Conservation (phyloP, 1,140 invertebrate species). For the Heliconius eleuchia region DNA sequence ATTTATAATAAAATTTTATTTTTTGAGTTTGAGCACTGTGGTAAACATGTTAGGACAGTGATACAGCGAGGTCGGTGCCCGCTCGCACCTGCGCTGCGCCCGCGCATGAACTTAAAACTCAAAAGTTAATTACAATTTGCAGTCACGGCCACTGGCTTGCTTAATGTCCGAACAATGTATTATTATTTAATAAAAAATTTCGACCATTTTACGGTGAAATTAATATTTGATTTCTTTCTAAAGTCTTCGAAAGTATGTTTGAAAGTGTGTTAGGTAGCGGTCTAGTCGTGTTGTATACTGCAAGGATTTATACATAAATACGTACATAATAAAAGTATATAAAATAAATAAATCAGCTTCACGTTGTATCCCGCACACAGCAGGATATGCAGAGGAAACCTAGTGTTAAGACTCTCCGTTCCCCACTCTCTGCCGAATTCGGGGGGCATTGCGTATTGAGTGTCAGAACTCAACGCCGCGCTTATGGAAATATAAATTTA, state of each 20-base stretch:
- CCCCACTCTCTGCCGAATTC: too few species aligned
- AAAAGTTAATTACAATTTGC: conserved; percentile 67
- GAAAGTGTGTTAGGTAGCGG: conserved; percentile 11
- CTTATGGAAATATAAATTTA: too few species aligned
- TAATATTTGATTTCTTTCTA: conserved; percentile 16
- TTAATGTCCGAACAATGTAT: conserved; percentile 58
- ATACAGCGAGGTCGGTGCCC: conserved; percentile 7
- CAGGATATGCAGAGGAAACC: too few species aligned
- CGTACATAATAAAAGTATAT: too few species aligned
- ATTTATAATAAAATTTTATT: background rate
- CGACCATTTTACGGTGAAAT: conserved; percentile 19
- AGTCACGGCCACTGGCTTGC: conserved; percentile 69
- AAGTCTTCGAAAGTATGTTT: background rate
- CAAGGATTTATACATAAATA: background rate
- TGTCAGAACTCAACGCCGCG: too few species aligned
- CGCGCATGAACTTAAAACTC: conserved; percentile 22
- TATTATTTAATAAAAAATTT: conserved; percentile 38
- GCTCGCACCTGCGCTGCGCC: conserved; percentile 26
- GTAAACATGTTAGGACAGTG: background rate
- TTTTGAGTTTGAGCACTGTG: background rate
- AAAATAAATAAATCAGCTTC: too few species aligned
- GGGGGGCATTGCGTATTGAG: too few species aligned
- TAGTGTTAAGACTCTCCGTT: too few species aligned
- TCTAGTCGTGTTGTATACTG: background rate
- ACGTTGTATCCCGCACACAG: too few species aligned